Conservation (phyloP, 1,140 invertebrate genomes). For the Meloidogyne hapla region DNA sequence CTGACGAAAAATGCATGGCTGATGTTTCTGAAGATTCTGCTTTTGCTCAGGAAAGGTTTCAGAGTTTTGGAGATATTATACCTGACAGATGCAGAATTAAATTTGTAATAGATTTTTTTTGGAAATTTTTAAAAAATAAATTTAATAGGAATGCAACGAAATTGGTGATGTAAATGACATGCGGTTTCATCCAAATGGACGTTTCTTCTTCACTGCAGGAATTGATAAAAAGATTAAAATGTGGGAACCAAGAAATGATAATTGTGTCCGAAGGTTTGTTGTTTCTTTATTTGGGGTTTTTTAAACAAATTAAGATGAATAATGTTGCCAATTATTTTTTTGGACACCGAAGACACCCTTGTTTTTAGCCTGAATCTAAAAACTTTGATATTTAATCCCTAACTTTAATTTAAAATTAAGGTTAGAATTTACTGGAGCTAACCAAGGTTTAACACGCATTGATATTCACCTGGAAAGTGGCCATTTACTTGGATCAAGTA, state of each 20-base stretch:
- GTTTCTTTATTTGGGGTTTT: neutral
- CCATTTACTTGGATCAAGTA: constrained; percentile 44
- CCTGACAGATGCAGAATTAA: constrained; percentile 41
- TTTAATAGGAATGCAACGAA: constrained; percentile 48
- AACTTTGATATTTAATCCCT: too few species aligned
- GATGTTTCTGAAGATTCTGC: constrained; percentile 9
- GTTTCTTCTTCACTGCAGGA: constrained; percentile 47
- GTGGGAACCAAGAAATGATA: constrained; percentile 36
- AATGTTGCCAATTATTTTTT: too few species aligned
- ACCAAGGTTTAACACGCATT: constrained; percentile 45
- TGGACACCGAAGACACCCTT: too few species aligned
- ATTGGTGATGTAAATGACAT: constrained; percentile 48
- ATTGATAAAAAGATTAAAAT: constrained; percentile 49
- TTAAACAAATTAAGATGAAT: too few species aligned
- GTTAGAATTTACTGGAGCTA: constrained; percentile 39
- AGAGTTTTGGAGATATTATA: constrained; percentile 34
- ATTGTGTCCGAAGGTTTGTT: constrained; percentile 33
- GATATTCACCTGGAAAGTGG: constrained; percentile 38
- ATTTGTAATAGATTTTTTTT: constrained; percentile 32
- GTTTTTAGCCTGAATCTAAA: too few species aligned
- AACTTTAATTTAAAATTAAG: constrained; percentile 17
- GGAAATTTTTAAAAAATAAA: neutral
- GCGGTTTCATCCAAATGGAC: constrained; percentile 43
- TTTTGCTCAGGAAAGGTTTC: constrained; percentile 11
- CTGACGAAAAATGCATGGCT: constrained; percentile 2